Percentiles rank a stretch among this genome's conserved stretches.
Evolutionary conservation across 2,888 invertebrate genomes (phyloP).

Genomic region (Phania funesta): DNA sequence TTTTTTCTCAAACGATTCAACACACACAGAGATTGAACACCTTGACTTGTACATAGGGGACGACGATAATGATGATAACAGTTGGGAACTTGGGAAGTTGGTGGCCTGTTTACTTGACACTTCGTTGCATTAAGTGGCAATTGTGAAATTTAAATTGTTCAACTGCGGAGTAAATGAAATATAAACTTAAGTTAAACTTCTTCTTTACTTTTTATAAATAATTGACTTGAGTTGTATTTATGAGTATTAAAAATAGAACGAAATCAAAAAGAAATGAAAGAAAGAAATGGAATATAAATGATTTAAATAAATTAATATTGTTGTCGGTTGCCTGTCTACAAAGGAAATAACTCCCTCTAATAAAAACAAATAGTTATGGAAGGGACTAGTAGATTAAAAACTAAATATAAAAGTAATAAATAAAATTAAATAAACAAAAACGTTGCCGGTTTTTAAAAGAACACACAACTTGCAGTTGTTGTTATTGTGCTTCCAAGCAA

Average conservation of each 20-base stretch:
- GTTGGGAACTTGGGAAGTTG: constrained; percentile 3
- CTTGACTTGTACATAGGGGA: too few species aligned
- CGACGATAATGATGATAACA: constrained; percentile 17
- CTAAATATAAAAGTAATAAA: too few species aligned
- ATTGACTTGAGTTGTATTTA: neutral
- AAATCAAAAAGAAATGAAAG: neutral
- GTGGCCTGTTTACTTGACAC: constrained; percentile 15
- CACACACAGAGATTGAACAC: constrained; percentile 8
- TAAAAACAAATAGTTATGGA: constrained; percentile 1
- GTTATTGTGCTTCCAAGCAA: constrained; percentile 38
- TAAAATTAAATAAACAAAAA: neutral
- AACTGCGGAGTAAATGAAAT: constrained; percentile 12
- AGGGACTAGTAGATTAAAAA: neutral
- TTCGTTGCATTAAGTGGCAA: constrained; percentile 53
- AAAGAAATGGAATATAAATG: neutral
- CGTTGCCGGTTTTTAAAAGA: neutral
- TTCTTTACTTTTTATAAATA: constrained; percentile 21
- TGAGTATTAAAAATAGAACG: neutral
- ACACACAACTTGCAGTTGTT: constrained; percentile 1
- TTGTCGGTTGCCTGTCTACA: neutral
- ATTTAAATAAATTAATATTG: constrained; percentile 1
- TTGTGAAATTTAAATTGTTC: constrained; percentile 62
- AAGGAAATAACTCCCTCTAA: neutral
- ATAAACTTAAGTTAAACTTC: constrained; percentile 29
- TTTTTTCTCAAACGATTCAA: constrained; percentile 33